Base-by-base conservation (phyloP, 2,888 invertebrate species). In the Bombyx huttoni region DNA sequence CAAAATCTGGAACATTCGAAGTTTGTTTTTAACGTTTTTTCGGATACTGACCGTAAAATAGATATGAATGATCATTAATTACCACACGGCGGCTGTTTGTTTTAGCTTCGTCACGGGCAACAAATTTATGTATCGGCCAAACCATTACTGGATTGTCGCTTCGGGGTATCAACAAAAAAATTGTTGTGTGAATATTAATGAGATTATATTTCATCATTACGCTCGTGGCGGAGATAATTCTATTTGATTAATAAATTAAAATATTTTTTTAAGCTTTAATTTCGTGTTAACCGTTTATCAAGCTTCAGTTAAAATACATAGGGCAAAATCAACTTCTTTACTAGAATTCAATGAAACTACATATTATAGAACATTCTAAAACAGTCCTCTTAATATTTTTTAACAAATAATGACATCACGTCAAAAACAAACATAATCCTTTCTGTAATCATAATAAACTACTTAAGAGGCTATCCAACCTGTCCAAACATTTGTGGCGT, bases 131-230 rank as follows among this genome's bases (percentile, higher is more conserved):
- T 84, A 80, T 78, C 76, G 78, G 78, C 77, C 56, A 69, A 78
- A 75, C 77, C 82, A 83, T 85, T 82, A 81, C 76, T 73, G 78
- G 74, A 75, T 75, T 83, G 81, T 81, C 81, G 80, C 86, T 76
- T 57, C 67, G 64, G 80, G 82, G 71, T 65, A 75, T 73, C 70
- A 61, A 64, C 60, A 57, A 48, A 51, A 53, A 52, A 47, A 53
- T 24, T 48, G 47, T 49, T 52, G 40, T 40, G 35, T 54, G 55
- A 54, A 57, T 59, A 56, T 40, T 40, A 12, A 40, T 40, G 40
- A 40, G 8, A 8, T 6, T 49, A 49, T 55, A 47, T 50, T 54
- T 49, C 49, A 48, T 49, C 55, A 52, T 40, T 40, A 40, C 40
- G 40, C 40, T 40, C 52, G 56, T 57, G 48, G 10, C 6, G 14